phyloP scores from a whole-genome alignment of 2,113 vertebrate genomes.

The Charina bottae region DNA sequence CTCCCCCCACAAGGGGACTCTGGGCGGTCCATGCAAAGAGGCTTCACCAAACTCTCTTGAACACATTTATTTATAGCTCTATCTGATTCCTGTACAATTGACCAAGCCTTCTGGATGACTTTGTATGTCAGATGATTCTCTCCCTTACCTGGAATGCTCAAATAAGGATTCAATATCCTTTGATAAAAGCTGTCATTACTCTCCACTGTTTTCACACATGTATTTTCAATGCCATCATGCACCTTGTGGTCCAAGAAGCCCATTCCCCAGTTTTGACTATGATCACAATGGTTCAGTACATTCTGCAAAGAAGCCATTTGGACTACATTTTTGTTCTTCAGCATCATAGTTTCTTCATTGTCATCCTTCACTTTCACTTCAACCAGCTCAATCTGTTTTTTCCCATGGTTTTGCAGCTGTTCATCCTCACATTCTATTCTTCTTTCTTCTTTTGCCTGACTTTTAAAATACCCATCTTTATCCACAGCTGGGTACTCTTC shows the following conservation, averaged over 20 bases:
- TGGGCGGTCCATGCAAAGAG: not conserved
- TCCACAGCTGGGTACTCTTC: rapidly evolving
- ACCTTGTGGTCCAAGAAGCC: rapidly evolving
- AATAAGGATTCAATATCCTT: not conserved
- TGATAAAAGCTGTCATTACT: not conserved
- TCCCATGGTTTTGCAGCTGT: too few species aligned
- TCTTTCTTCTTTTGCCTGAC: not conserved
- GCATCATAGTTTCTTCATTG: rapidly evolving
- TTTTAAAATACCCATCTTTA: not conserved
- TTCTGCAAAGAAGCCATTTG: rapidly evolving
- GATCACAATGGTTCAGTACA: rapidly evolving
- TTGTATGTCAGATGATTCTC: not conserved
- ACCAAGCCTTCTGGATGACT: not conserved
- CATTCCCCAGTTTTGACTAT: rapidly evolving
- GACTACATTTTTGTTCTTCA: not conserved
- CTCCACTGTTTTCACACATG: not conserved
- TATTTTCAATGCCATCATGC: not conserved
- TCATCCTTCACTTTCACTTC: not conserved
- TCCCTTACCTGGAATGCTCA: not conserved
- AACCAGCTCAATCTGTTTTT: not conserved
- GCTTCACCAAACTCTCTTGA: conserved; percentile 3
- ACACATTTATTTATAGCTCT: not conserved
- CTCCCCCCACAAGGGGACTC: too few species aligned
- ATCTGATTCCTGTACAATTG: not conserved
- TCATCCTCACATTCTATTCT: not conserved